Base-by-base conservation (phyloP, 2,797 vertebrate genomes). In the Pampus argenteus region DNA sequence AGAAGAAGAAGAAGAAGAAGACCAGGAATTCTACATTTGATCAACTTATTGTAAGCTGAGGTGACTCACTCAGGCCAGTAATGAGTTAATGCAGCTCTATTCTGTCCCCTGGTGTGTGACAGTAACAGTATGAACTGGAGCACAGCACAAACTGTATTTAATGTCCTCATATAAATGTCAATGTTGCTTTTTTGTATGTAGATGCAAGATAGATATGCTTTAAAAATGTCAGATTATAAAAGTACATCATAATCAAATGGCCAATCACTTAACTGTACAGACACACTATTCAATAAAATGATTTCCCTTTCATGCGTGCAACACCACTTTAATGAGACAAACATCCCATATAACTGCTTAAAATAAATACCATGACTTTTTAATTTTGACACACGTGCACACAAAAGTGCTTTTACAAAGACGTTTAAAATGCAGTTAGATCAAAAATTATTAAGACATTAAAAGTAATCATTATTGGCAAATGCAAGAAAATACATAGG, bases 1-100 rank as follows among this genome's bases (percentile, higher is more conserved):
- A 1, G 85, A 94, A 0, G 93, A 95, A 47, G 85, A 94, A 0
- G 93, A 95, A 47, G 86, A 95, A 0, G 93, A 95, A 36, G 88
- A 92, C 8, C 95, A 97, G 78, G 97, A 98, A 66, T 98, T 98
- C 88, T 98, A 96, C 78, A 98, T 98, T 66, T 98, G 74, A 93
- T 44, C 5, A 28, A 0, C 22, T 59, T 44, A 9, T 11, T 64
- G 0, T 8, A 26, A 45, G 13, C 28, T 34, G 17, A 57, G 28
- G 52, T 52, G 47, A 61, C 22, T 51, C 14, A 22, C 29, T 63
- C 2, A 40, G 42, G 36, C 44, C 54, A 42, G 48, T 45, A 38
- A 69, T 17, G 18, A 14, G 10, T 48, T 17, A 26, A 14, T 26
- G 23, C 48, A 56, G 59, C 73, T 83, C 57, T 5, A 51, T 63